Conservation (phyloP, 2,113 vertebrate species). For the Indicator indicator region DNA sequence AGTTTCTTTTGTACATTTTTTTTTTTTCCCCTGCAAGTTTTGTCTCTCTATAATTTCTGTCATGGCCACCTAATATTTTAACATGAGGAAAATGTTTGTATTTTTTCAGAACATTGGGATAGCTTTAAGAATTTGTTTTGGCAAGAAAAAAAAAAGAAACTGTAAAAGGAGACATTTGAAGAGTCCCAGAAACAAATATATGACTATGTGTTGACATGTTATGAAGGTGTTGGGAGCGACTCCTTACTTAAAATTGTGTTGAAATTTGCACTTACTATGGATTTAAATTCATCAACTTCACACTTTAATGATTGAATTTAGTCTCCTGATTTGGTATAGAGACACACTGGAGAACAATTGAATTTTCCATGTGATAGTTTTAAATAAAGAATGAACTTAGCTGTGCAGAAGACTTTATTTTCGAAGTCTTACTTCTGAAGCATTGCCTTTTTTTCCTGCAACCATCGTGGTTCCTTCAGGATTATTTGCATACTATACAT, state of each 20-base stretch:
- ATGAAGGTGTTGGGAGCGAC: constrained; percentile 68
- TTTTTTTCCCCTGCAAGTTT: background rate
- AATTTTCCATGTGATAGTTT: constrained; percentile 30
- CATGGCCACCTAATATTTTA: background rate
- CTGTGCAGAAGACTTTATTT: background rate
- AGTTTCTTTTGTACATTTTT: background rate
- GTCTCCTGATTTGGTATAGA: constrained; percentile 27
- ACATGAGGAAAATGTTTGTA: background rate
- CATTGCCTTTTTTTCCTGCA: background rate
- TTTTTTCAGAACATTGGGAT: background rate
- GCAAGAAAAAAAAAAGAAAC: constrained; percentile 58
- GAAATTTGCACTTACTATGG: constrained; percentile 68
- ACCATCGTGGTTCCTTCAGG: background rate
- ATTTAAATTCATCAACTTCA: constrained; percentile 64
- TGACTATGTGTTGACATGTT: constrained; percentile 72
- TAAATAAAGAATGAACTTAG: constrained; percentile 6
- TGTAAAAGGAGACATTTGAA: constrained; percentile 59
- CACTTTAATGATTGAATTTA: constrained; percentile 62
- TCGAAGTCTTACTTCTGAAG: background rate
- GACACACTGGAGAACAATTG: constrained; percentile 39
- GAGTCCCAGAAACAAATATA: constrained; percentile 70
- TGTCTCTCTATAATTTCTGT: background rate
- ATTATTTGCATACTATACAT: accelerated
- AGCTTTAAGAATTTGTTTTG: constrained; percentile 63
- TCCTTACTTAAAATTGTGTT: constrained; percentile 65